Evolutionary conservation across 2,113 vertebrate species (phyloP), one percentile per base, ranked within the genome.

Genomic region (Axis porcinus): DNA sequence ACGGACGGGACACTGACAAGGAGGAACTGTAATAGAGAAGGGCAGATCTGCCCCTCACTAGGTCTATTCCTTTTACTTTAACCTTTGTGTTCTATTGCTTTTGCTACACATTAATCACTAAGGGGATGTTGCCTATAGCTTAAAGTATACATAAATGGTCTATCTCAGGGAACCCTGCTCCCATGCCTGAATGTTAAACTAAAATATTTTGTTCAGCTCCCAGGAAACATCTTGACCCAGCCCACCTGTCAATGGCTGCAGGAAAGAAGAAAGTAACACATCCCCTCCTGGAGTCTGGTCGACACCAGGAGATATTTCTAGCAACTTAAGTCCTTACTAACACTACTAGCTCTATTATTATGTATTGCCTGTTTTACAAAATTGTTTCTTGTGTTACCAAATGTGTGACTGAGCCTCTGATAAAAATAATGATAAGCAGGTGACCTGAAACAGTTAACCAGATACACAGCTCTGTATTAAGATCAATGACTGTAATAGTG

Each of bases 21-120:
- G 10, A 19, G 47, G 17, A 7, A 3, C 28, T 13, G 47, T 12
- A 4, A 7, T 0, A 23, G 76, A 21, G 17, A 23, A n/a, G 5
- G 10, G 6, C 17, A 6, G 50, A 0, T 23, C 19, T 52, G 47
- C 17, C 19, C 47, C 30, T 2, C 1, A 23, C 10, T 21, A 23
- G 47, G 50, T 4, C 6, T 13, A 0, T 70, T 40, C 5, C 47
- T n/a, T 2, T 14, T 4, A 21, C 79, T n/a, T 14, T 54, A n/a
- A n/a, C 50, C 79, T 54, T 23, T n/a, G 19, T 54, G 6, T 82
- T 52, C 79, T 13, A 2, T 21, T 7, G 79, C 30, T 82, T 82
- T 21, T 82, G 79, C 79, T n/a, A 14, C 30, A 14, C 21, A 17
- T n/a, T 23, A n/a, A 23, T 23, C 79, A 7, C 11, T 7, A 82